Evolutionary conservation across 2,797 vertebrate species (phyloP).

Genomic region (Australoheros facetus): DNA sequence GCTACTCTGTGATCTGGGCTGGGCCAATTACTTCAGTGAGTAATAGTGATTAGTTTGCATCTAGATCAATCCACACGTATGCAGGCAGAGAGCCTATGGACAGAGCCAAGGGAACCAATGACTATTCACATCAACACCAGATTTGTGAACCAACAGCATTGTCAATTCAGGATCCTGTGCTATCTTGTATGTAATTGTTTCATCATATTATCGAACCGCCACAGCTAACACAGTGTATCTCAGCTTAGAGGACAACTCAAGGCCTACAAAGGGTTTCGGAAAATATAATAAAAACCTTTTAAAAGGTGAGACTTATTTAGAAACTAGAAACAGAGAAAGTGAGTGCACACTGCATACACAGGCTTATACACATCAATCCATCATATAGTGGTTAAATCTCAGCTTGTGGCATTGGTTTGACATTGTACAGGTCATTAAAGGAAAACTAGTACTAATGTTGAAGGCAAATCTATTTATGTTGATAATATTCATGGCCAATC

Average conservation of each 20-base stretch:
- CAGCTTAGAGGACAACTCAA: not conserved
- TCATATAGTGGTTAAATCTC: constrained; percentile 46
- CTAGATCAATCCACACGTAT: constrained; percentile 96
- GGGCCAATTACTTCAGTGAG: constrained; percentile 98
- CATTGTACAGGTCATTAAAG: constrained; percentile 95
- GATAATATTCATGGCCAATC: constrained; percentile 93
- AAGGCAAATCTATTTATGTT: constrained; percentile 97
- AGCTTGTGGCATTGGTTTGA: constrained; percentile 91
- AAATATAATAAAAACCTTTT: not conserved
- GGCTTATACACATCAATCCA: constrained; percentile 14
- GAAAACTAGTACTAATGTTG: constrained; percentile 88
- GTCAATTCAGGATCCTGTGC: constrained; percentile 22
- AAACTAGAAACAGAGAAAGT: not conserved
- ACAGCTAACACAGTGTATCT: not conserved
- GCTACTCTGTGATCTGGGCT: constrained; percentile 96
- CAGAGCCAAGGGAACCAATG: constrained; percentile 62
- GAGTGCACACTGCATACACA: not conserved
- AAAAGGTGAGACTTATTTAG: not conserved
- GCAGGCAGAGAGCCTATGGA: constrained; percentile 79
- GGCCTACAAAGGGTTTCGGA: not conserved
- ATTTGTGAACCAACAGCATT: constrained; percentile 63
- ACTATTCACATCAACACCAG: constrained; percentile 60
- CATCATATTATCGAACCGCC: constrained; percentile 9
- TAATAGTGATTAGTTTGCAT: constrained; percentile 99
- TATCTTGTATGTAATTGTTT: constrained; percentile 33